Evolutionary conservation across 1,140 invertebrate species (phyloP).

Genomic region (Antheraea mylitta): DNA sequence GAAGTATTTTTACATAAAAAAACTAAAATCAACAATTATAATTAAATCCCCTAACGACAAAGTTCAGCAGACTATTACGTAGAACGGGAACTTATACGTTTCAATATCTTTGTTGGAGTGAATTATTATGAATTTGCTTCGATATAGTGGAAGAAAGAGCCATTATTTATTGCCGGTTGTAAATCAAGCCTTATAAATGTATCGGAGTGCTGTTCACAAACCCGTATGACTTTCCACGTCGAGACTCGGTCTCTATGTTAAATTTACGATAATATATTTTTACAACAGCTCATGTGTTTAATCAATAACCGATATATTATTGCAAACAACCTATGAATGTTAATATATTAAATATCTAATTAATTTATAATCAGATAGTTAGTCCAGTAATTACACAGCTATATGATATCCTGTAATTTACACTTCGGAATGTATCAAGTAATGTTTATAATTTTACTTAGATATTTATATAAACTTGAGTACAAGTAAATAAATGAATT

Average conservation of each 20-base stretch:
- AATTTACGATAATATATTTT: neutral
- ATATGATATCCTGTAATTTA: no score
- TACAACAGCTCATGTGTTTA: neutral
- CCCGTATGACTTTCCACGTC: neutral
- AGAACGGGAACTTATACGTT: neutral
- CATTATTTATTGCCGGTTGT: neutral
- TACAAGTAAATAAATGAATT: no score
- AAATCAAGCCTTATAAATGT: conserved; percentile 2
- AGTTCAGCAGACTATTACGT: neutral
- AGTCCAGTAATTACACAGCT: no score
- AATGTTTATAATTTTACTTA: no score
- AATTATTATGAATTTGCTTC: no score
- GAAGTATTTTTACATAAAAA: no score
- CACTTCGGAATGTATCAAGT: no score
- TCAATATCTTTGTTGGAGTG: neutral
- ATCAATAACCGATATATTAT: neutral
- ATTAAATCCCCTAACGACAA: neutral
- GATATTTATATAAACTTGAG: no score
- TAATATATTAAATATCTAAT: no score
- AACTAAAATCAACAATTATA: neutral
- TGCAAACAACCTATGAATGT: no score
- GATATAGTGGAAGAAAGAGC: neutral
- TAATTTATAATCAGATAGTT: no score
- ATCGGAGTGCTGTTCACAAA: neutral
- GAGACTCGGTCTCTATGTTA: neutral